A percentile compares a stretch with the other conserved stretches of the same genome.
Conservation (phyloP, 2,888 invertebrate species). For the Conistra vaccinii region DNA sequence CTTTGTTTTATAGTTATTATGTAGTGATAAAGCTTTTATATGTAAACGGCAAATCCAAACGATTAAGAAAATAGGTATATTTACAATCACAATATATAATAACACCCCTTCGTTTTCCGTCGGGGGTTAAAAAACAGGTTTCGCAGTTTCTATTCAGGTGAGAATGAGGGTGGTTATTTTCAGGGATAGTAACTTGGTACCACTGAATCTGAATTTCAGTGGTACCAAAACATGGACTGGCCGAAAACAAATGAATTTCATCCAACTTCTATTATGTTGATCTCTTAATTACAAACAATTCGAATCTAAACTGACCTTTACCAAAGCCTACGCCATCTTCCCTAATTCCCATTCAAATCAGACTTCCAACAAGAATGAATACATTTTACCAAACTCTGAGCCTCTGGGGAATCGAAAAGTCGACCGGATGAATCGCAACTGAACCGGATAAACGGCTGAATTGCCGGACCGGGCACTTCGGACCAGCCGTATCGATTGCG, state of each 20-base stretch:
- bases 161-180: too few species aligned
- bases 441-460: constrained; percentile 52
- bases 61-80: too few species aligned
- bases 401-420: constrained; percentile 49
- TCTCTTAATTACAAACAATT: not conserved
- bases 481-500: constrained; percentile 55
- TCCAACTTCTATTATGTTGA: not conserved
- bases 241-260: not conserved
- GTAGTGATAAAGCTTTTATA: too few species aligned
- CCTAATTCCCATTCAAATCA: constrained; percentile 47
- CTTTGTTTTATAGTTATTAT: too few species aligned
- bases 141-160: too few species aligned
- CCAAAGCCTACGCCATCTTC: not conserved
- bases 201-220: too few species aligned
- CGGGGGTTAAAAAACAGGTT: too few species aligned
- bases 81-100: too few species aligned
- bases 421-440: constrained; percentile 43
- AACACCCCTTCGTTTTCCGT: too few species aligned
- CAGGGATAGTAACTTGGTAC: too few species aligned
- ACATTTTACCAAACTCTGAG: constrained; percentile 42
- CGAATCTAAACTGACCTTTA: not conserved
- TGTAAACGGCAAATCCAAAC: too few species aligned
- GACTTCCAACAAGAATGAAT: constrained; percentile 37
- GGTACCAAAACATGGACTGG: not conserved
- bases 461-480: constrained; percentile 31